phyloP scores from a whole-genome alignment of 2,888 invertebrate species.

The Criorhina ranunculi region DNA sequence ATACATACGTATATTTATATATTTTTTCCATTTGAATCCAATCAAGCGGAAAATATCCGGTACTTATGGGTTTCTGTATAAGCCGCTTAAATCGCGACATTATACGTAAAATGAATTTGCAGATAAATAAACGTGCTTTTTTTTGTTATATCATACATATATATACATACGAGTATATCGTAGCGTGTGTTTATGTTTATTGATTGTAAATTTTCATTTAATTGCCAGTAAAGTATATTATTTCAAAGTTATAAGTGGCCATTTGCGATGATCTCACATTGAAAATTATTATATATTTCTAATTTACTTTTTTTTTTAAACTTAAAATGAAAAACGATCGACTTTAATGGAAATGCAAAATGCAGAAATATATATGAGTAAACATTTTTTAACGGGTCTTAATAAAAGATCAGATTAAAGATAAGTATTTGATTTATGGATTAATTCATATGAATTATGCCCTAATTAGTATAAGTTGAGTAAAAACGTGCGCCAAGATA shows the following conservation, averaged over 20 bases:
- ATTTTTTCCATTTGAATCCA: constrained; percentile 57
- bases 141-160: neutral
- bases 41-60: constrained; percentile 64
- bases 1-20: too few species aligned
- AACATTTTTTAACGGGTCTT: neutral
- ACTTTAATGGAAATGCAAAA: constrained; percentile 1
- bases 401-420: constrained; percentile 1
- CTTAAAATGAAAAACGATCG: constrained; percentile 1
- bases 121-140: constrained; percentile 15
- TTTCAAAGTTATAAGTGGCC: constrained; percentile 25
- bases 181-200: constrained; percentile 49
- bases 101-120: constrained; percentile 22
- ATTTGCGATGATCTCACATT: constrained; percentile 56
- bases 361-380: neutral
- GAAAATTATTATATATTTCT: constrained; percentile 10
- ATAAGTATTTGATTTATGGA: constrained; percentile 36
- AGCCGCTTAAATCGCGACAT: constrained; percentile 40
- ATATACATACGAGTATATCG: too few species aligned
- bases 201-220: constrained; percentile 60
- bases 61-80: constrained; percentile 50
- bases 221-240: constrained; percentile 37
- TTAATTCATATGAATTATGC: constrained; percentile 25
- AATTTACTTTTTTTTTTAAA: neutral
- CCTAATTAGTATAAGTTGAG: constrained; percentile 22
- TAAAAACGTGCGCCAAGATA: constrained; percentile 38